Evolutionary conservation across 2,113 vertebrate genomes (phyloP).

Genomic region (Burhinus oedicnemus): DNA sequence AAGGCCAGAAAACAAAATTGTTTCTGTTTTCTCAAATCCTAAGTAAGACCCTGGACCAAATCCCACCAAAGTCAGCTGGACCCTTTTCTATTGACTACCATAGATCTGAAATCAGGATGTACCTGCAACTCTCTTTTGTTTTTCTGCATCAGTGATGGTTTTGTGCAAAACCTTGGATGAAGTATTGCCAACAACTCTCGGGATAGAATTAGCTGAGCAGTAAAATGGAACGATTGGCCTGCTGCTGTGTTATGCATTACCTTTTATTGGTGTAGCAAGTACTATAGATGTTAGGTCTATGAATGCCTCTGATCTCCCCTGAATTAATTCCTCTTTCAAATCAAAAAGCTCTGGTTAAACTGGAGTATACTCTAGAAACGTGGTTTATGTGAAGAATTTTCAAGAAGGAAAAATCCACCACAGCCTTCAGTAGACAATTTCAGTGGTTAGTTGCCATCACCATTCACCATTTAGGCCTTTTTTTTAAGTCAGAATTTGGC

Average conservation of each 20-base stretch:
- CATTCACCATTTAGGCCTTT: background rate
- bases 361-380: background rate
- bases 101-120: background rate
- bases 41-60: background rate
- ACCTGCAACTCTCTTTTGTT: background rate
- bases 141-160: background rate
- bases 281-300: background rate
- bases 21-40: constrained; percentile 19
- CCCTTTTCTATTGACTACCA: background rate
- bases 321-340: constrained; percentile 21
- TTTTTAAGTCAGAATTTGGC: background rate
- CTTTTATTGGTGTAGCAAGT: background rate
- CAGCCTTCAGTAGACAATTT: background rate
- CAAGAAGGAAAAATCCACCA: background rate
- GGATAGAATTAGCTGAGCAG: background rate
- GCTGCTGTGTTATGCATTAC: background rate
- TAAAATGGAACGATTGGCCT: background rate
- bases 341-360: background rate
- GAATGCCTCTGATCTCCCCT: background rate
- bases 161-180: background rate
- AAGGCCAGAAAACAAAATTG: background rate
- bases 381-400: background rate
- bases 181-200: background rate
- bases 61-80: background rate
- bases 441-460: background rate